Percentiles rank a stretch among this genome's conserved stretches.
phyloP scores from a whole-genome alignment of 1,140 invertebrate species.

The Stenopsyche tienmushanensis region DNA sequence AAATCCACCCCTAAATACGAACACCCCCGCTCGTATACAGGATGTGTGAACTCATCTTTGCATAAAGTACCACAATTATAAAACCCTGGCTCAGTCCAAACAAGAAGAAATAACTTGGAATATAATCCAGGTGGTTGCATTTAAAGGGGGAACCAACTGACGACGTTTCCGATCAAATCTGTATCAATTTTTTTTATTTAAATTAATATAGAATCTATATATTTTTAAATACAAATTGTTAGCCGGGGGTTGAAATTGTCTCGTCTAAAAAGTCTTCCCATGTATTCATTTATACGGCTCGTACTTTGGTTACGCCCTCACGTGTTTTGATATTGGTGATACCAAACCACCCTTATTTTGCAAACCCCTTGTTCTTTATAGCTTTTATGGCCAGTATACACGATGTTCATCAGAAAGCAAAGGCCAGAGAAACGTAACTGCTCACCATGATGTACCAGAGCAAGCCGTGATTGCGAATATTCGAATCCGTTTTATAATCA shows the following conservation, averaged over 20 bases:
- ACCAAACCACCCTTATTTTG: slow-evolving; percentile 38
- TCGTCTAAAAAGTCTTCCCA: no score
- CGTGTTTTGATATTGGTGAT: slow-evolving; percentile 35
- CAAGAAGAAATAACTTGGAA: slow-evolving; percentile 27
- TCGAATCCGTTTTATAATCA: no score
- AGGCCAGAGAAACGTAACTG: slow-evolving; percentile 30
- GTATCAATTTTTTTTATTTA: no score
- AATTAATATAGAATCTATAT: not conserved
- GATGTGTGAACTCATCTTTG: slow-evolving; percentile 15
- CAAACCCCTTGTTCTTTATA: slow-evolving; percentile 43
- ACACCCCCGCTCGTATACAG: not conserved
- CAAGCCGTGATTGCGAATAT: not conserved
- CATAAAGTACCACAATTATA: slow-evolving; percentile 22
- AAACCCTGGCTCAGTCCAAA: slow-evolving; percentile 26
- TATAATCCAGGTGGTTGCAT: slow-evolving; percentile 13
- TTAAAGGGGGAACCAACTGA: no score
- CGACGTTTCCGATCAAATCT: no score
- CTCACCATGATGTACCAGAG: slow-evolving; percentile 1
- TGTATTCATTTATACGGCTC: no score
- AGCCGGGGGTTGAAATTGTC: not conserved
- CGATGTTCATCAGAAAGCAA: slow-evolving; percentile 42
- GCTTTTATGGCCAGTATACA: slow-evolving; percentile 42
- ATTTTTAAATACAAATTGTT: not conserved
- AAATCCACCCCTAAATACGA: no score
- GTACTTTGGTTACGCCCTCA: not conserved